Conservation (phyloP, 1,140 invertebrate species). For the Pseudobourletiella spinata region DNA sequence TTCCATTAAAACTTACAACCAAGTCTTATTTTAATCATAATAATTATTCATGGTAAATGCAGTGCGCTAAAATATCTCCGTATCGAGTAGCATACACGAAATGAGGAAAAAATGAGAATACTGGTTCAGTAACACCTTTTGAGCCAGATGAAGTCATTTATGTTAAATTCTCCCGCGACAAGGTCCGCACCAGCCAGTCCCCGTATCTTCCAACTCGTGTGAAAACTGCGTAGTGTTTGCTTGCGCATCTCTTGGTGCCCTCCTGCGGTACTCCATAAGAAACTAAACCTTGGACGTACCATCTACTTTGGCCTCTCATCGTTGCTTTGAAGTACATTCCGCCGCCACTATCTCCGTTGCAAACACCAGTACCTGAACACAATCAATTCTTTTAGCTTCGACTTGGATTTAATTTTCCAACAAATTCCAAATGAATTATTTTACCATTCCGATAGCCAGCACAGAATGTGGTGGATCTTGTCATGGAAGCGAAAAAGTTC, state of each 20-base stretch:
- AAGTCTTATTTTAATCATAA: too few relatives aligned
- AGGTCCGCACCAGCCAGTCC: slow-evolving; percentile 33
- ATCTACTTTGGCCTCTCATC: slow-evolving; percentile 17
- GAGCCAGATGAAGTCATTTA: too few relatives aligned
- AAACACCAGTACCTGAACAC: slow-evolving; percentile 12
- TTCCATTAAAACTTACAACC: not conserved
- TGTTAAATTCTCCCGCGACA: slow-evolving; percentile 28
- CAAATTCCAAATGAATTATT: not conserved
- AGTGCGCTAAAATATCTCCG: too few relatives aligned
- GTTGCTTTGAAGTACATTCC: slow-evolving; percentile 30
- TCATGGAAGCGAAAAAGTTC: slow-evolving; percentile 34
- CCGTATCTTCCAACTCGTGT: slow-evolving; percentile 32
- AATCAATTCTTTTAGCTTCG: too few relatives aligned
- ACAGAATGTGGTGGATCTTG: slow-evolving; percentile 33
- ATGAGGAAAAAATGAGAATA: too few relatives aligned
- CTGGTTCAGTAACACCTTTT: too few relatives aligned
- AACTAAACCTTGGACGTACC: slow-evolving; percentile 34
- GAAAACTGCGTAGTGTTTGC: slow-evolving; percentile 31
- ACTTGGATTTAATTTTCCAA: too few relatives aligned
- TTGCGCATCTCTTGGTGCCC: slow-evolving; percentile 28
- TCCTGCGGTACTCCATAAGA: slow-evolving; percentile 31
- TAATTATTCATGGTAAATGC: too few relatives aligned
- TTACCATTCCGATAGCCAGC: slow-evolving; percentile 31
- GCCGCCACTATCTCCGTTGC: slow-evolving; percentile 24
- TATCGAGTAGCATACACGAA: too few relatives aligned